phyloP scores from a whole-genome alignment of 2,797 vertebrate species.

The Gymnothorax javanicus region DNA sequence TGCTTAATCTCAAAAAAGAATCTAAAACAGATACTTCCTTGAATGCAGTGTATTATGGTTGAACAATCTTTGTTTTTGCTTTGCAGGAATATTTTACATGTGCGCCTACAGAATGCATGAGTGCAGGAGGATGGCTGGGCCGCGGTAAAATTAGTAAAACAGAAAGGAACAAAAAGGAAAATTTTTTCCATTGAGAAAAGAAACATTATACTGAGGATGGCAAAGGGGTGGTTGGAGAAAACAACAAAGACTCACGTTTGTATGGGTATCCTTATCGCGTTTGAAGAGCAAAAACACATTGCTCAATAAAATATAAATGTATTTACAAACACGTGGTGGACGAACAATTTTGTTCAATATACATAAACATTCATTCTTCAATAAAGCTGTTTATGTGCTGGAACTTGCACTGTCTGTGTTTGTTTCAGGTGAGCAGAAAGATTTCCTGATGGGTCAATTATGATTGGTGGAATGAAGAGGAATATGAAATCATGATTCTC shows the following conservation, averaged over 20 bases:
- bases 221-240: not conserved
- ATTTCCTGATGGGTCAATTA: not conserved
- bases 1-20: too few relatives aligned
- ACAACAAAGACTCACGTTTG: not conserved
- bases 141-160: conserved; percentile 61
- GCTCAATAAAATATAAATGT: conserved; percentile 14
- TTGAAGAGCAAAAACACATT: conserved; percentile 25
- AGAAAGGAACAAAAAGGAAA: conserved; percentile 25
- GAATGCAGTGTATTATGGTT: not conserved
- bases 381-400: conserved; percentile 46
- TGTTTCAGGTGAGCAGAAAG: not conserved
- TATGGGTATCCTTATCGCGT: not conserved
- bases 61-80: not conserved
- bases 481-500: too few relatives aligned
- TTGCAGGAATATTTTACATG: conserved; percentile 86
- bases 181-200: not conserved
- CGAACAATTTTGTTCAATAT: conserved; percentile 7
- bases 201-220: not conserved
- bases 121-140: conserved; percentile 72
- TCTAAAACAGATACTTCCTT: too few relatives aligned
- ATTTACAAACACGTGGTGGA: conserved; percentile 8
- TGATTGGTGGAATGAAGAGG: too few relatives aligned
- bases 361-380: conserved; percentile 35
- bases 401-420: not conserved
- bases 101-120: conserved; percentile 86